Base-by-base conservation (phyloP, 2,888 invertebrate species). In the Pyrrhosoma nymphula region DNA sequence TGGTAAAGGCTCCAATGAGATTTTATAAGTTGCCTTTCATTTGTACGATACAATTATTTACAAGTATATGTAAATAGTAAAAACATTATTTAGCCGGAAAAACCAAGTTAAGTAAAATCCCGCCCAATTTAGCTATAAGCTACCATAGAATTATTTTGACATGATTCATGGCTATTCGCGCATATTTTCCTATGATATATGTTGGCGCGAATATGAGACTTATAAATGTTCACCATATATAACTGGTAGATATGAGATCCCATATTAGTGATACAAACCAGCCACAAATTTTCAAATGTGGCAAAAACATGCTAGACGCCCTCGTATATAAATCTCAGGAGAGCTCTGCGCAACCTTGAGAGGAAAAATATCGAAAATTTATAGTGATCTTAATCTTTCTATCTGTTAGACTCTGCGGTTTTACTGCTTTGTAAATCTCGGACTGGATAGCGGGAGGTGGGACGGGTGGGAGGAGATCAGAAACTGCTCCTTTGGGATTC, bases 381-480 rank as follows among this genome's bases (percentile, higher is more conserved):
- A 82, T 82, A 82, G 16, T 82, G 35, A 18, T 0, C 82, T 82
- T 82, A 82, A 82, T 82, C 35, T 82, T 82, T 82, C 82, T 69
- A 69, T 69, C 69, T 69, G 26, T 26, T 82, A 82, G 82, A 82
- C 35, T 82, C 82, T 2, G 82, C 10, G 82, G 30, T 82, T 82
- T 82, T 82, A 82, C 82, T 82, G 35, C 82, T 35, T 82, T 82
- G 82, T 82, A 82, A 82, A 82, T 82, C 35, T 30, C 82, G 10
- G 14, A 18, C 82, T 35, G 82, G 82, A 82, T 30, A 82, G 82
- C 30, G 35, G 82, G 35, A 14, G 60, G 60, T 60, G 20, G 60
- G 47, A 47, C 47, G 10, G n/a, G 82, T 82, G 35, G 82, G 82
- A 8, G 82, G 82, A 82, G 35, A 35, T 35, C 35, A 14, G 82